Percentiles rank a stretch among this genome's conserved stretches.
These are phyloP conservation scores for Lepidurus packardi DNA, from an alignment of 1,140 invertebrate species.

Conservation along the genomic window DNA sequence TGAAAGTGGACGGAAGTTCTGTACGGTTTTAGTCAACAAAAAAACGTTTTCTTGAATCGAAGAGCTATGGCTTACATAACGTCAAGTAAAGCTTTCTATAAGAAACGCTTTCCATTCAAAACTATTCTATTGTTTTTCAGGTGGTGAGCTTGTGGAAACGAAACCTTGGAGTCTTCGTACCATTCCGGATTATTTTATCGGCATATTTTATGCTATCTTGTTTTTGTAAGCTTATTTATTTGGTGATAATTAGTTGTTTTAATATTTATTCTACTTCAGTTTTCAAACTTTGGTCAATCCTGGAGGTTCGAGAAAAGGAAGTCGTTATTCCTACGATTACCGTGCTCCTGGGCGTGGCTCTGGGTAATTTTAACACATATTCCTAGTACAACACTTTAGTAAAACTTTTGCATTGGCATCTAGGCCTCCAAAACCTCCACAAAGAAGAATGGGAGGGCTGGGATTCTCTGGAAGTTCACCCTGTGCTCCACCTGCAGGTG, in stretches of 20 bases:
- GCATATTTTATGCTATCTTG: conserved; percentile 30
- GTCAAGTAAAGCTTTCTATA: neutral
- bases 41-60: neutral
- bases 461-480: conserved; percentile 21
- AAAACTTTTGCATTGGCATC: neutral
- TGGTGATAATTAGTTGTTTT: neutral
- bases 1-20: too few relatives aligned
- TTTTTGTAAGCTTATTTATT: conserved; percentile 26
- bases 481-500: conserved; percentile 12
- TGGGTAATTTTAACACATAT: neutral
- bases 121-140: conserved; percentile 16
- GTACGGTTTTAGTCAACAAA: too few relatives aligned
- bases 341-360: conserved; percentile 23
- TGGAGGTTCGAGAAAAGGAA: conserved; percentile 24
- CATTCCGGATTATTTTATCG: conserved; percentile 24
- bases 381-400: neutral
- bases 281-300: conserved; percentile 32
- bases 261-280: conserved; percentile 23
- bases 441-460: conserved; percentile 31
- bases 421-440: neutral
- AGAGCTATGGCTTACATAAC: conserved; percentile 30
- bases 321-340: conserved; percentile 25
- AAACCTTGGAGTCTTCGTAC: conserved; percentile 20
- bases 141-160: conserved; percentile 27
- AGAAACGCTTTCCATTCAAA: neutral